A percentile compares a stretch with the other conserved stretches of the same genome.
Conservation (phyloP, 2,113 vertebrate species). For the Chaetura pelagica region DNA sequence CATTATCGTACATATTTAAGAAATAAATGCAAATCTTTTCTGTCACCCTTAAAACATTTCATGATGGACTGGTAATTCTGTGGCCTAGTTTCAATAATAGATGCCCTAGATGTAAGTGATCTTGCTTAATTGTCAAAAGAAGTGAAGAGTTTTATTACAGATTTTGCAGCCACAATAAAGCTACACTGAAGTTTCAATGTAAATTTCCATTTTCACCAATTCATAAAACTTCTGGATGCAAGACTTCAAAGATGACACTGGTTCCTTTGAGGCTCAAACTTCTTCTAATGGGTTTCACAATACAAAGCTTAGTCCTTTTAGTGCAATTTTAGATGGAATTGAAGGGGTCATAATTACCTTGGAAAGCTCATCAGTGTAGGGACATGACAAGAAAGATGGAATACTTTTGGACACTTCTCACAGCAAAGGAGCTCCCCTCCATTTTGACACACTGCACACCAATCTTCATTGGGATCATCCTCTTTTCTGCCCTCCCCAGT, state of each 20-base stretch:
- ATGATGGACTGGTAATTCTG: background rate
- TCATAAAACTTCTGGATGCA: background rate
- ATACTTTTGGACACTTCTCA: conserved; percentile 86
- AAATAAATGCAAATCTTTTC: background rate
- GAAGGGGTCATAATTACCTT: conserved; percentile 69
- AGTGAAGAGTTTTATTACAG: background rate
- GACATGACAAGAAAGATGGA: conserved; percentile 85
- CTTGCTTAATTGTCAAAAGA: background rate
- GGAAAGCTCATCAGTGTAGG: conserved; percentile 81
- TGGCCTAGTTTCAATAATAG: background rate
- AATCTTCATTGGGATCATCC: conserved; percentile 86
- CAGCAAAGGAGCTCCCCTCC: conserved; percentile 85
- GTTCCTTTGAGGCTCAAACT: background rate
- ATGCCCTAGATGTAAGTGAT: background rate
- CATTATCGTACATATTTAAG: background rate
- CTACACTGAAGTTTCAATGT: background rate
- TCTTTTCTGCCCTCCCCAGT: conserved; percentile 78
- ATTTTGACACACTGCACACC: conserved; percentile 87
- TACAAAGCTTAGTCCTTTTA: background rate
- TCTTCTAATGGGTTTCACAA: background rate
- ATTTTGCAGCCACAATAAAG: background rate
- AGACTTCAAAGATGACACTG: background rate
- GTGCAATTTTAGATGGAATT: background rate
- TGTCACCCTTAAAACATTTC: background rate
- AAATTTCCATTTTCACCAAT: background rate